Base-by-base conservation (phyloP, 1,140 invertebrate genomes). In the Eciton burchellii region DNA sequence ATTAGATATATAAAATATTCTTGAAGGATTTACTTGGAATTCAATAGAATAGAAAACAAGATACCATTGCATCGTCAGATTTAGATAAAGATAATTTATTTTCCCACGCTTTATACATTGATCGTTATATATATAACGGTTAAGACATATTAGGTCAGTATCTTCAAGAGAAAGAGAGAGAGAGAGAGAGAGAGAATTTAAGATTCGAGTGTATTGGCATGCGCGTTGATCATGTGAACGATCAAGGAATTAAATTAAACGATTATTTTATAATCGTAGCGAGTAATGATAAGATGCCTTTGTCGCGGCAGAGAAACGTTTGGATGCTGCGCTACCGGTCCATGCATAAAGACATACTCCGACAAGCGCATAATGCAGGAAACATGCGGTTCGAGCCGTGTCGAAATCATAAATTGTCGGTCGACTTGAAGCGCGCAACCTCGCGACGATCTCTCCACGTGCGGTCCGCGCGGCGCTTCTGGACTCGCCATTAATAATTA, bases 401-500 rank as follows among this genome's bases (percentile, higher is more conserved):
- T 85, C 49, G 49, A 85, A 89, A 87, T 89, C 81, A 89, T 89
- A 89, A 89, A 88, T 89, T 85, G 62, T 87, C 83, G 73, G 65
- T 63, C 59, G 63, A 63, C 76, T 68, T 65, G 63, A 87, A 85
- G 83, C 72, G 68, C 71, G 57, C 49, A 65, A 35, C 68, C 56
- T 59, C 71, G 43, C 66, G 82, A 82, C 81, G 70, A 84, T 88
- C 73, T 47, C 63, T 87, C 85, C 84, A 84, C 79, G 89, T 89
- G 87, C 82, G 85, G 87, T 88, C 84, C 65, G 35, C 49, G 11
- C 47, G 29, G 14, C 49, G 41, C 41, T 74, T 29, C 71, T 74
- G 41, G 29, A 19, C 9, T 49, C 65, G 81, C 88, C 85, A 88
- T 89, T 90, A 90, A 90, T 90, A 90, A 90, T 90, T 89, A 85